Evolutionary conservation across 2,888 invertebrate genomes (phyloP), one percentile per base, ranked within the genome.

Genomic region (Lepidocyrtinus sp.): DNA sequence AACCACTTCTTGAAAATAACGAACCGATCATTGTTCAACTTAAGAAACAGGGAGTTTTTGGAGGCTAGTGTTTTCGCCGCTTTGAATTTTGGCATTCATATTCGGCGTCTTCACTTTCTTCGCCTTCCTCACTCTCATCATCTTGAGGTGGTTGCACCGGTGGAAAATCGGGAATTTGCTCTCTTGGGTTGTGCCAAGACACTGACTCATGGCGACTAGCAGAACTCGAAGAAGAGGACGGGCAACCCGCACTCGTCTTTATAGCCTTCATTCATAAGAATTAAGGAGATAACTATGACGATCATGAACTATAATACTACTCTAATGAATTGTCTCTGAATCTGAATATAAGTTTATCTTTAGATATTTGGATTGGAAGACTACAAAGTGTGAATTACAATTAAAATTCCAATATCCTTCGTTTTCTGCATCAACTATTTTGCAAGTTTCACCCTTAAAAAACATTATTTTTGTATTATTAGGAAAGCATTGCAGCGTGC

Each of bases 111-210:
- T 80, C 80, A 59, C 73, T 68, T 46, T 76, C 77, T 2, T 78
- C 77, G 0, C 59, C 77, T 2, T 73, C 83, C 5, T 83, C 82
- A 21, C 75, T 75, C 50, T 81, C 81, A 27, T 83, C 82, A 62
- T 83, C 83, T 22, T 59, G 70, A 21, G 83, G 84, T 17, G 83
- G 83, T 64, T 85, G 84, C 7, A 86, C 83, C 17, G 86, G 86
- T 71, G 87, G 86, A 64, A 87, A 87, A 68, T 86, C 86, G 9
- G 86, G 86, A 72, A 86, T 86, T 81, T 84, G 84, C 63, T 86
- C 86, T 55, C 86, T 80, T 22, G 84, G 83, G 17, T 80, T 81
- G 64, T 69, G 67, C 73, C 75, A 76, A 36, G 79, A 73, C 50
- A 74, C 74, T 65, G 80, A 80, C 70, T 71, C 80, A 24, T 69